Percentiles rank a stretch among this genome's conserved stretches.
Evolutionary conservation across 2,888 invertebrate species (phyloP).

Genomic region (Flexamia atlantica): DNA sequence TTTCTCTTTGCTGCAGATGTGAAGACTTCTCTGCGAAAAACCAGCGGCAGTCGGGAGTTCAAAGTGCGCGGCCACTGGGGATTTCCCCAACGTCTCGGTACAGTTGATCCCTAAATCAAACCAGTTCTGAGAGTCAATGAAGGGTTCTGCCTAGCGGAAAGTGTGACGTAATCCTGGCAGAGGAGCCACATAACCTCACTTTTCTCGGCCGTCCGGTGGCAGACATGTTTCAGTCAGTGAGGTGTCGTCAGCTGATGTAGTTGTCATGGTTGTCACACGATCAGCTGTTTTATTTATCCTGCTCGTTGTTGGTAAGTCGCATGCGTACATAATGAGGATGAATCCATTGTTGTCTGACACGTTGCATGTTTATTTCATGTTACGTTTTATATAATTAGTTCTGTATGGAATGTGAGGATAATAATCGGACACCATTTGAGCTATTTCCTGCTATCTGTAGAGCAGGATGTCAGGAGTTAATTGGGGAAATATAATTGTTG

Average conservation of each 20-base stretch:
- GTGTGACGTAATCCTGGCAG: constrained; percentile 1
- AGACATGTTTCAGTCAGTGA: constrained; percentile 32
- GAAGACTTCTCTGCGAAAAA: constrained; percentile 4
- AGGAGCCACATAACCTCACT: constrained; percentile 17
- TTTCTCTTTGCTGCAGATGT: constrained; percentile 23
- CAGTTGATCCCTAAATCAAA: too few species aligned
- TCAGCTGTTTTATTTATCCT: constrained; percentile 25
- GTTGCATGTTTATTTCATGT: too few species aligned
- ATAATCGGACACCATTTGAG: too few species aligned
- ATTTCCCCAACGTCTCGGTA: neutral
- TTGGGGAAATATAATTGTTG: too few species aligned
- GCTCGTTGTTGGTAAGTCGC: constrained; percentile 14
- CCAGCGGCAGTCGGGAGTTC: constrained; percentile 5
- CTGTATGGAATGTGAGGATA: too few species aligned
- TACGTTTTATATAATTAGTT: too few species aligned
- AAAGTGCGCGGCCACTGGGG: neutral
- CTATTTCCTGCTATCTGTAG: too few species aligned
- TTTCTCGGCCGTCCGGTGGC: neutral
- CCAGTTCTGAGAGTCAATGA: constrained; percentile 15
- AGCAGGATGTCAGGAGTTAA: too few species aligned
- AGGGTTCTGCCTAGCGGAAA: neutral
- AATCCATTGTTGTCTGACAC: neutral
- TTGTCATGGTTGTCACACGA: constrained; percentile 37
- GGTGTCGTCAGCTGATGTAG: constrained; percentile 24
- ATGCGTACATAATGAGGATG: neutral